phyloP scores from a whole-genome alignment of 2,113 vertebrate genomes.

The Leucosticte australis region DNA sequence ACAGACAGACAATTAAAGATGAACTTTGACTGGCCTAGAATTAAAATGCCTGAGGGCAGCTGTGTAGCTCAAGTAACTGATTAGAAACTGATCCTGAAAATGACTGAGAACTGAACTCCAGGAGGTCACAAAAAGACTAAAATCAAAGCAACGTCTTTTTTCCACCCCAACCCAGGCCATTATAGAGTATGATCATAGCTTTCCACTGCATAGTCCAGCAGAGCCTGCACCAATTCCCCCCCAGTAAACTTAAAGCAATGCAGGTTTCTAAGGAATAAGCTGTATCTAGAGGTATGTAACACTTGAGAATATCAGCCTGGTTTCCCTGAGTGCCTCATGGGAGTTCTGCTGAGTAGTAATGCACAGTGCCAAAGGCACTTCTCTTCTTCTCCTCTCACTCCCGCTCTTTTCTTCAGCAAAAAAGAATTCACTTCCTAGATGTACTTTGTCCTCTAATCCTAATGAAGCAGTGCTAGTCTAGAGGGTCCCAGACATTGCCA shows the following conservation, averaged over 20 bases:
- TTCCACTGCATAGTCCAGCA: not conserved
- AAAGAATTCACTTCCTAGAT: not conserved
- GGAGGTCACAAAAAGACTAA: not conserved
- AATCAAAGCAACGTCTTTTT: not conserved
- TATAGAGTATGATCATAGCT: not conserved
- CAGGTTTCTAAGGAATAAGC: not conserved
- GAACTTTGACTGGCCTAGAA: constrained; percentile 11
- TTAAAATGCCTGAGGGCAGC: constrained; percentile 23
- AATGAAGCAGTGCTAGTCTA: not conserved
- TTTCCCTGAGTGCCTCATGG: not conserved
- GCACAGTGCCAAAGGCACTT: not conserved
- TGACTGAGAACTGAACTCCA: not conserved
- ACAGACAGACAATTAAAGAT: not conserved
- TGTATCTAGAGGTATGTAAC: not conserved
- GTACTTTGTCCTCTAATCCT: not conserved
- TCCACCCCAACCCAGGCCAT: not conserved
- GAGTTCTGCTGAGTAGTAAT: not conserved
- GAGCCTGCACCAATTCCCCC: not conserved
- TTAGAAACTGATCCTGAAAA: constrained; percentile 38
- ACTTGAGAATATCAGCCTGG: not conserved
- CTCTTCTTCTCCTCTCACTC: not conserved
- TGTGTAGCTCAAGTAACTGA: constrained; percentile 30
- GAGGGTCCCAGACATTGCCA: not conserved
- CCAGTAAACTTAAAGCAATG: not conserved
- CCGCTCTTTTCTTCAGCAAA: not conserved